These are phyloP conservation scores for Cataglyphis albicans DNA, from an alignment of 2,888 invertebrate species.

Conservation along the genomic window DNA sequence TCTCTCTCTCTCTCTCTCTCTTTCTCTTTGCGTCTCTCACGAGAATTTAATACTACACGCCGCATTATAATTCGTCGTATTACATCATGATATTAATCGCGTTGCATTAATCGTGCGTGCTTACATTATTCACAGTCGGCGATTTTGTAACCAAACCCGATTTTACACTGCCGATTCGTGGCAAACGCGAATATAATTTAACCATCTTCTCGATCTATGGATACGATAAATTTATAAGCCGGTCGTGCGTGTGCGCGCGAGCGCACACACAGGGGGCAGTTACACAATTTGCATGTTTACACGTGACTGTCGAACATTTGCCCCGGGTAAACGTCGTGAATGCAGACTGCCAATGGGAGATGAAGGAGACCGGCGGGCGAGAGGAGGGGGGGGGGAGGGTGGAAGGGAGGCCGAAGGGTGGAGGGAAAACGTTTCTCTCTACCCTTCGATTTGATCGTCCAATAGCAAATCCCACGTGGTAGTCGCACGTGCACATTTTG, in stretches of 20 bases:
- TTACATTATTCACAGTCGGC: conserved; percentile 42
- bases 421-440: conserved; percentile 40
- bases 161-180: conserved; percentile 20
- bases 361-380: background rate
- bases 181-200: conserved; percentile 48
- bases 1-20: background rate
- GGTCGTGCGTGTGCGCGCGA: conserved; percentile 9
- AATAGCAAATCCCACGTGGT: conserved; percentile 49
- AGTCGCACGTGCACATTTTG: conserved; percentile 37
- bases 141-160: conserved; percentile 42
- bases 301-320: conserved; percentile 59
- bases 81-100: conserved; percentile 31
- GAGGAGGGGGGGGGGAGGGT: background rate
- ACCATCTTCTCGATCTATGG: conserved; percentile 43
- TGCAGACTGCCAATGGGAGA: conserved; percentile 32
- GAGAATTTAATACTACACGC: conserved; percentile 24
- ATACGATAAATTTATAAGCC: conserved; percentile 58
- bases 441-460: conserved; percentile 8
- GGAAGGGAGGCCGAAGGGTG: too few species aligned
- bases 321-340: conserved; percentile 62
- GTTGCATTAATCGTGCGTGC: conserved; percentile 34
- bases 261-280: background rate
- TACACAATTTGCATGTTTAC: conserved; percentile 57
- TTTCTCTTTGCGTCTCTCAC: background rate
- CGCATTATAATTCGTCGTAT: conserved; percentile 12